Conservation (phyloP, 2,888 invertebrate genomes). For the Smittia sp. region DNA sequence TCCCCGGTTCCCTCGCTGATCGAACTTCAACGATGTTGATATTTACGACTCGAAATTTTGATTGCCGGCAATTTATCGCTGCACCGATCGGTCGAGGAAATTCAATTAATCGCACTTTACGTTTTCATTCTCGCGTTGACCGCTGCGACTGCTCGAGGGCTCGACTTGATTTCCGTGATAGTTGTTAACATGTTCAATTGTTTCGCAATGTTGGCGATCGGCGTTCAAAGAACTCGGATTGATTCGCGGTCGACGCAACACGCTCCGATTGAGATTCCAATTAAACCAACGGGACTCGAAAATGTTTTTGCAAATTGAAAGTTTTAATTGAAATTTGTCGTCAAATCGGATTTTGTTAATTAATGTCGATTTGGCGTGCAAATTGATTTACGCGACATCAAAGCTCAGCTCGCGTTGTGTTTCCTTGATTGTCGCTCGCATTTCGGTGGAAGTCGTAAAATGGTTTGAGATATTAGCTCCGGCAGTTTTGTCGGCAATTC, state of each 20-base stretch:
- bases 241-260: neutral
- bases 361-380: neutral
- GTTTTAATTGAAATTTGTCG: conserved; percentile 13
- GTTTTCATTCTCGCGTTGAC: neutral
- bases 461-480: neutral
- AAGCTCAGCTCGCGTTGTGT: neutral
- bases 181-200: conserved; percentile 13
- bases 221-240: neutral
- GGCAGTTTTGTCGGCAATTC: neutral
- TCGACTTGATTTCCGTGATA: conserved; percentile 10
- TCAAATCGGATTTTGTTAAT: conserved; percentile 2
- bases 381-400: conserved; percentile 12
- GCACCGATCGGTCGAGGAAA: neutral
- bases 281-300: neutral
- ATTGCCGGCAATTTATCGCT: conserved; percentile 1
- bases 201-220: neutral
- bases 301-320: neutral
- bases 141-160: neutral
- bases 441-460: neutral
- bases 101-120: conserved; percentile 3
- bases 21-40: conserved; percentile 1
- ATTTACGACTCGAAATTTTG: conserved; percentile 12
- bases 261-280: neutral
- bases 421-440: neutral
- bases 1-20: neutral